Percentiles rank a stretch among this genome's conserved stretches.
phyloP scores from a whole-genome alignment of 2,797 vertebrate species.

The Rhynchonycteris naso region DNA sequence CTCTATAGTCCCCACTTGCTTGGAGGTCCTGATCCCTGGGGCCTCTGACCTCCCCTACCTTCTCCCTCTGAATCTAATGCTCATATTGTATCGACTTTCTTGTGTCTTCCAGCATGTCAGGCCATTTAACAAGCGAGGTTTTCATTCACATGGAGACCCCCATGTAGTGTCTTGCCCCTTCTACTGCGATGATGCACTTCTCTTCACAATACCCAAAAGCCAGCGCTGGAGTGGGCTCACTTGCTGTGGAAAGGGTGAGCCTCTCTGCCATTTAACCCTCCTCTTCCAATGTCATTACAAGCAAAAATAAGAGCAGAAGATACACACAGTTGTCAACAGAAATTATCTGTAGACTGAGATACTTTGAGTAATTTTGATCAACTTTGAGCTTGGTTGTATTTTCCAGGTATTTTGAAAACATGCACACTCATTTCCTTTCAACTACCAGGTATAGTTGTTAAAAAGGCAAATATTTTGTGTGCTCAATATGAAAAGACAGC shows the following conservation, averaged over 20 bases:
- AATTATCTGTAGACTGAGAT: not conserved
- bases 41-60: not conserved
- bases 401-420: not conserved
- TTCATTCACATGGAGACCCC: not conserved
- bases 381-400: conserved; percentile 3
- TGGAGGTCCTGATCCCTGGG: not conserved
- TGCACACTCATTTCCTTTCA: not conserved
- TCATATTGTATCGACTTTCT: not conserved
- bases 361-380: not conserved
- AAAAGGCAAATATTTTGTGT: not conserved
- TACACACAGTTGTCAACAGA: not conserved
- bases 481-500: not conserved
- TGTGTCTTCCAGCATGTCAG: not conserved
- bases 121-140: not conserved
- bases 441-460: not conserved
- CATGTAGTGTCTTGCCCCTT: too few relatives aligned
- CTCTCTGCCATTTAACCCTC: not conserved
- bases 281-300: not conserved
- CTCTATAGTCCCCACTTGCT: not conserved
- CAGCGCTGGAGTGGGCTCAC: fast-evolving
- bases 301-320: not conserved
- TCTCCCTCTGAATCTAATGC: not conserved
- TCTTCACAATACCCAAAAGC: not conserved
- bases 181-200: not conserved
- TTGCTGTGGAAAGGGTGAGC: not conserved